A percentile compares a stretch with the other conserved stretches of the same genome.
phyloP scores from a whole-genome alignment of 2,888 invertebrate genomes.

The Fabriciana adippe region DNA sequence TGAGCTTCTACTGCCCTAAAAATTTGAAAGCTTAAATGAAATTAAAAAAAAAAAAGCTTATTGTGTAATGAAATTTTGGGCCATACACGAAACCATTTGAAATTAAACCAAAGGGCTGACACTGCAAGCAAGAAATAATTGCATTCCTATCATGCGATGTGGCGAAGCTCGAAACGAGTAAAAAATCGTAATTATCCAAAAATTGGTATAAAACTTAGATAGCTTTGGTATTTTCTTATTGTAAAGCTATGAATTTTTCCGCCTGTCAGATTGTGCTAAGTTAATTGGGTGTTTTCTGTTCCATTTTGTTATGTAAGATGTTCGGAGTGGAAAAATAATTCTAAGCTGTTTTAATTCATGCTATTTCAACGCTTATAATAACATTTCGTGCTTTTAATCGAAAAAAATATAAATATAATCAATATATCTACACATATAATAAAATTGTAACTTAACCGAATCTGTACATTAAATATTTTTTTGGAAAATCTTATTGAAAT shows the following conservation, averaged over 20 bases:
- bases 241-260: constrained; percentile 33
- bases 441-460: too few relatives aligned
- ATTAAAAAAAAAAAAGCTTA: constrained; percentile 2
- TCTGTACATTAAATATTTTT: too few relatives aligned
- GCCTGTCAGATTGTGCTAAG: constrained; percentile 32
- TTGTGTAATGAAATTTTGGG: constrained; percentile 24
- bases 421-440: too few relatives aligned
- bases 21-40: constrained; percentile 2
- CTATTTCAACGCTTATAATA: neutral
- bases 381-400: too few relatives aligned
- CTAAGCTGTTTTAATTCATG: neutral
- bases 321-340: neutral
- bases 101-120: constrained; percentile 39
- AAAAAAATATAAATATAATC: too few relatives aligned
- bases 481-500: too few relatives aligned
- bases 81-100: constrained; percentile 23
- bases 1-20: constrained; percentile 4
- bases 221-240: constrained; percentile 34
- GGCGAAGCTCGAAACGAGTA: constrained; percentile 36
- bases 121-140: constrained; percentile 55
- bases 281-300: constrained; percentile 36
- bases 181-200: constrained; percentile 37
- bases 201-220: constrained; percentile 38
- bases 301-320: constrained; percentile 30
- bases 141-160: constrained; percentile 58